Conservation (phyloP, 2,797 vertebrate species). For the Tiaroga cobitis region DNA sequence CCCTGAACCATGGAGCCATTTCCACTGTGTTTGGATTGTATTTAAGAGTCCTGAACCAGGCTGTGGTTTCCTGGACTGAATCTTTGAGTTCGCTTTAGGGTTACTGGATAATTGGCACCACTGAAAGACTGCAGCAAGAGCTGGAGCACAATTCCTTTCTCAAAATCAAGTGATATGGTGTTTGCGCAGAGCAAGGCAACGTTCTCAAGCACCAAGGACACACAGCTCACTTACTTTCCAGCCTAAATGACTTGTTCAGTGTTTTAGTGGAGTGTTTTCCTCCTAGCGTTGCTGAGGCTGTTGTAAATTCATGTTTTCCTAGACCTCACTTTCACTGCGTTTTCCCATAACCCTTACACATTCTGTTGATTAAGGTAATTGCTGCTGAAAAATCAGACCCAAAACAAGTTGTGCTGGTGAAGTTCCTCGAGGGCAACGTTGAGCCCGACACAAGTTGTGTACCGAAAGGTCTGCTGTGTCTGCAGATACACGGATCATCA, state of each 20-base stretch:
- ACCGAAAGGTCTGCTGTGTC: conserved; percentile 42
- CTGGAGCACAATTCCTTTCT: conserved; percentile 22
- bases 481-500: conserved; percentile 41
- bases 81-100: conserved; percentile 17
- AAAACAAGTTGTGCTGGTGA: neutral
- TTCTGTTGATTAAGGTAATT: conserved; percentile 25
- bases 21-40: neutral
- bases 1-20: neutral
- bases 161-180: conserved; percentile 32
- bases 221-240: conserved; percentile 52
- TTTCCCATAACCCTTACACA: neutral
- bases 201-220: conserved; percentile 53
- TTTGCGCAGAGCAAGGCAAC: conserved; percentile 44
- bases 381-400: neutral
- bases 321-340: neutral
- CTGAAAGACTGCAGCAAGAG: conserved; percentile 41
- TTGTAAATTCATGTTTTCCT: conserved; percentile 44
- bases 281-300: conserved; percentile 34
- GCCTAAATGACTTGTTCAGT: conserved; percentile 48
- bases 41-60: neutral
- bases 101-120: conserved; percentile 48
- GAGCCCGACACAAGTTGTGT: conserved; percentile 5
- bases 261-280: conserved; percentile 24
- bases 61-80: conserved; percentile 13
- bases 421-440: conserved; percentile 25